Conservation (phyloP, 2,113 vertebrate genomes). For the Phoenicopterus ruber region DNA sequence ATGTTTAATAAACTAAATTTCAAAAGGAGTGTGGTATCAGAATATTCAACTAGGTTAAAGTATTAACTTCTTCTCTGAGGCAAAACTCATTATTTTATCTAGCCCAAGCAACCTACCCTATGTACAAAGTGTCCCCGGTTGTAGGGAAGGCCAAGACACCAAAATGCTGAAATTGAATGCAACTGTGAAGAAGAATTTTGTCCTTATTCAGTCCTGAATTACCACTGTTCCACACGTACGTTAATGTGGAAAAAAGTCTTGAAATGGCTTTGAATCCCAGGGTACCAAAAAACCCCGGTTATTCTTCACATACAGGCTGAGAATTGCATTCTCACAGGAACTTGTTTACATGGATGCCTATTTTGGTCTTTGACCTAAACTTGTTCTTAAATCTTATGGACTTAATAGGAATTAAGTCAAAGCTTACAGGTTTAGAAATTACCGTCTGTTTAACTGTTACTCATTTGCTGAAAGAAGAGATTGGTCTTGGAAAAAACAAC, state of each 20-base stretch:
- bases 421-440: background rate
- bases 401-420: background rate
- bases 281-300: accelerated
- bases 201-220: background rate
- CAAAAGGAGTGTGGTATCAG: background rate
- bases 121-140: background rate
- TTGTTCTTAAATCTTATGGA: background rate
- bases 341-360: background rate
- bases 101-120: background rate
- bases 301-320: background rate
- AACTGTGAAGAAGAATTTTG: background rate
- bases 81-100: background rate
- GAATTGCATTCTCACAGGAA: background rate
- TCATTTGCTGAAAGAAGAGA: background rate
- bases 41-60: background rate
- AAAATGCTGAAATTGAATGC: background rate
- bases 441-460: background rate
- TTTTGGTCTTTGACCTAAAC: background rate
- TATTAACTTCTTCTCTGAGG: background rate
- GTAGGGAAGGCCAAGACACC: background rate
- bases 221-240: background rate
- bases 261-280: background rate
- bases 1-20: background rate
- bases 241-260: background rate
- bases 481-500: background rate